These are phyloP conservation scores for Seira musarum DNA, from an alignment of 2,888 invertebrate genomes.

Conservation along the genomic window DNA sequence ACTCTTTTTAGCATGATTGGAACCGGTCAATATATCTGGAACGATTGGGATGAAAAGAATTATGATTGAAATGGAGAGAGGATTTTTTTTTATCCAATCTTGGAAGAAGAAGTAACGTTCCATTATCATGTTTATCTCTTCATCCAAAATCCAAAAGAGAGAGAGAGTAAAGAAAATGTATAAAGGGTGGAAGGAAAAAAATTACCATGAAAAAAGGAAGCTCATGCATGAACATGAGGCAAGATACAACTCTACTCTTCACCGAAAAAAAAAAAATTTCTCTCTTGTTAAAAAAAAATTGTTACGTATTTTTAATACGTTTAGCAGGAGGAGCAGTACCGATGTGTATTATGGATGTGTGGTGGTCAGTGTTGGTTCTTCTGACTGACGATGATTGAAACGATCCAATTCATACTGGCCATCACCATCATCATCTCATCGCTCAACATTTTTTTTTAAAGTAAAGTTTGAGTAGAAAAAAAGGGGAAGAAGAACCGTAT, in stretches of 20 bases:
- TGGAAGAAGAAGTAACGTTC: too few relatives aligned
- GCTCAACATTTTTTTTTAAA: too few relatives aligned
- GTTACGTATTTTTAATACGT: conserved; percentile 1
- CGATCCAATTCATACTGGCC: conserved; percentile 26
- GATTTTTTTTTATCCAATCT: too few relatives aligned
- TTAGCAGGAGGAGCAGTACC: conserved; percentile 21
- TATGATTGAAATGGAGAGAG: too few relatives aligned
- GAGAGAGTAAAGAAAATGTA: too few relatives aligned
- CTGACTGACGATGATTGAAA: conserved; percentile 66
- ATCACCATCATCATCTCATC: too few relatives aligned
- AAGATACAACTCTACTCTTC: conserved; percentile 13
- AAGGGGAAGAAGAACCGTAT: conserved; percentile 6
- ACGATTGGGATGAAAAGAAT: too few relatives aligned
- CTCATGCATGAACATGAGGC: conserved; percentile 64
- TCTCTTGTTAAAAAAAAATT: conserved; percentile 5
- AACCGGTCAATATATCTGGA: too few relatives aligned
- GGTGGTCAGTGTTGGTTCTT: conserved; percentile 54
- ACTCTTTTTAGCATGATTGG: too few relatives aligned
- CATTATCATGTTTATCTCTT: too few relatives aligned
- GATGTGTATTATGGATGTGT: conserved; percentile 15
- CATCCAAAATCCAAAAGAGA: too few relatives aligned
- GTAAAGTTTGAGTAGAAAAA: not conserved
- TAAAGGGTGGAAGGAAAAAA: too few relatives aligned
- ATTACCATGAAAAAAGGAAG: conserved; percentile 66
- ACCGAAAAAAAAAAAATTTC: conserved; percentile 19